These are phyloP conservation scores for Xyrichtys novacula DNA, from an alignment of 2,797 vertebrate genomes.

Conservation along the genomic window DNA sequence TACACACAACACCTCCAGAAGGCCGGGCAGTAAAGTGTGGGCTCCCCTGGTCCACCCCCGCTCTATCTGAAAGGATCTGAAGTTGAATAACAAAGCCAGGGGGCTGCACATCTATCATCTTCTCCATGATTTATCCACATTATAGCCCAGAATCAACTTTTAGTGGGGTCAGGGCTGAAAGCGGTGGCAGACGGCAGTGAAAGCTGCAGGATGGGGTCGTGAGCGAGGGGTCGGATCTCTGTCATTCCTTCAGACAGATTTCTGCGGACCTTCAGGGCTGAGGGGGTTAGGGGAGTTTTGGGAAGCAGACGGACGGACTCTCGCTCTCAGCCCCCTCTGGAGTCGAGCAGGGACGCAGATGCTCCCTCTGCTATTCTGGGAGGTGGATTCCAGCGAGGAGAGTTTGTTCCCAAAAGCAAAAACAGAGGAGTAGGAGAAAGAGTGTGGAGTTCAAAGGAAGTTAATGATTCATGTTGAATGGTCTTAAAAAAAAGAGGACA, in stretches of 20 bases:
- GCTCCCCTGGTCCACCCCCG: neutral
- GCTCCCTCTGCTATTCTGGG: constrained; percentile 71
- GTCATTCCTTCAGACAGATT: constrained; percentile 50
- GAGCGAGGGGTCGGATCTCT: constrained; percentile 50
- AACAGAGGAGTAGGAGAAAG: constrained; percentile 24
- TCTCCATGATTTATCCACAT: constrained; percentile 4
- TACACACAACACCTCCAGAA: constrained; percentile 61
- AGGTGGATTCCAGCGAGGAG: constrained; percentile 50
- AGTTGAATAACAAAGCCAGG: constrained; percentile 53
- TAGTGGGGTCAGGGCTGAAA: neutral
- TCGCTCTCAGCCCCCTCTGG: constrained; percentile 42
- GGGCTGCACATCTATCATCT: constrained; percentile 35
- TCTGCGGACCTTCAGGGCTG: constrained; percentile 28
- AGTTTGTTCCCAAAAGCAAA: constrained; percentile 48
- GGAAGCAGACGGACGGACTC: constrained; percentile 57
- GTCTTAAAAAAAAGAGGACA: too few species aligned
- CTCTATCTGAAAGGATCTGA: constrained; percentile 40
- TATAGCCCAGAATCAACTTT: constrained; percentile 6
- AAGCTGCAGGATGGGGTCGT: constrained; percentile 53
- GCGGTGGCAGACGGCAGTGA: constrained; percentile 43
- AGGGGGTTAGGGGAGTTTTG: neutral
- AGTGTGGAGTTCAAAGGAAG: neutral
- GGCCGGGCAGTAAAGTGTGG: constrained; percentile 57
- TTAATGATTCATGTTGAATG: neutral
- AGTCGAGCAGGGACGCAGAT: constrained; percentile 51